These are phyloP conservation scores for Trogon melanurus DNA, from an alignment of 2,113 vertebrate species.

Conservation along the genomic window DNA sequence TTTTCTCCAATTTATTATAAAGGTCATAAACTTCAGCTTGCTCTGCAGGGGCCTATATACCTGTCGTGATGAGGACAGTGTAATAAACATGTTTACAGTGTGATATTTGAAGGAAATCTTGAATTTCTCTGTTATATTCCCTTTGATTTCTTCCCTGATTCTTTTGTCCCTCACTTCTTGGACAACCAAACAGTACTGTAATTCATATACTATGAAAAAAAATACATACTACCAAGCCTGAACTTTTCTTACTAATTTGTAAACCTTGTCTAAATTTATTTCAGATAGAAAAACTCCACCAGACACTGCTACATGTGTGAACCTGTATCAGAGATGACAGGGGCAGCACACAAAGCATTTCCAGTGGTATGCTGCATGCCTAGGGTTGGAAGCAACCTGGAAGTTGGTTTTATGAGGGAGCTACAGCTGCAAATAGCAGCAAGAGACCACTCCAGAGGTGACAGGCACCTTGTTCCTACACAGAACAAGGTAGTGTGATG, in stretches of 20 bases:
- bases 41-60: not conserved
- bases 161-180: not conserved
- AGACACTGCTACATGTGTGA: fast-evolving
- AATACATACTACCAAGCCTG: not conserved
- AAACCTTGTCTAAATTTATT: not conserved
- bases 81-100: not conserved
- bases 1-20: not conserved
- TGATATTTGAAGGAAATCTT: not conserved
- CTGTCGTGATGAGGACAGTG: not conserved
- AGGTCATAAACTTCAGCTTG: not conserved
- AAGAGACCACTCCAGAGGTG: not conserved
- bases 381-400: fast-evolving
- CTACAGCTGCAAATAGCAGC: not conserved
- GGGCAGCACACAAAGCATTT: not conserved
- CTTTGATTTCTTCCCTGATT: not conserved
- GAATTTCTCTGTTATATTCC: not conserved
- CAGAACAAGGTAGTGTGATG: not conserved
- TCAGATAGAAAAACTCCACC: not conserved
- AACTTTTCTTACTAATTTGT: not conserved
- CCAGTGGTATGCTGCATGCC: not conserved
- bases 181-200: not conserved
- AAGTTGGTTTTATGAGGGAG: not conserved
- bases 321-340: not conserved
- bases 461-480: not conserved
- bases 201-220: not conserved